Evolutionary conservation across 2,888 invertebrate genomes (phyloP).

Genomic region (Synanthedon tipuliformis): DNA sequence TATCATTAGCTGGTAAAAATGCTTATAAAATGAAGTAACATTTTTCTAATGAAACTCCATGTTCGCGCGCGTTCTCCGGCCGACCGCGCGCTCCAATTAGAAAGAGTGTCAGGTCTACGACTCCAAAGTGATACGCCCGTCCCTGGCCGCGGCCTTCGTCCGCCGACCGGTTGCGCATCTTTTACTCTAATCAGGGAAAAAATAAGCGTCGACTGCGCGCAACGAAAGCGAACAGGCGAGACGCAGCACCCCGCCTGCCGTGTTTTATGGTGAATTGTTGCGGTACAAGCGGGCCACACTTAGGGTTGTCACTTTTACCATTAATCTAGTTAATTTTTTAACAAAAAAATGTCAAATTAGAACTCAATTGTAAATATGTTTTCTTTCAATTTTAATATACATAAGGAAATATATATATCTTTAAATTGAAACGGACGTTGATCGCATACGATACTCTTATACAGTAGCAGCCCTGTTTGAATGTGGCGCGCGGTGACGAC

Average conservation of each 20-base stretch:
- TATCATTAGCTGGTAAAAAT: too few relatives aligned
- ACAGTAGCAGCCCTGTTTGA: conserved; percentile 26
- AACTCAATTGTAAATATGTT: too few relatives aligned
- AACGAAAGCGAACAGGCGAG: conserved; percentile 59
- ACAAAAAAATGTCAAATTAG: too few relatives aligned
- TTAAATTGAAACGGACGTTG: too few relatives aligned
- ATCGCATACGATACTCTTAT: neutral
- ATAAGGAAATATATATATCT: too few relatives aligned
- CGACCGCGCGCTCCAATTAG: conserved; percentile 54
- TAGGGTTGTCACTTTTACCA: neutral
- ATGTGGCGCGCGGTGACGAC: conserved; percentile 38
- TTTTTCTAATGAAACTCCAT: too few relatives aligned
- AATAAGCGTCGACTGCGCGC: conserved; percentile 46
- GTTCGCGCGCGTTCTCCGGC: too few relatives aligned
- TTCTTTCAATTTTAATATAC: too few relatives aligned
- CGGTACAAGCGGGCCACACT: conserved; percentile 29
- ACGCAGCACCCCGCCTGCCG: conserved; percentile 35
- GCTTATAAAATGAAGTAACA: too few relatives aligned
- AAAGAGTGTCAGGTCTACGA: conserved; percentile 40
- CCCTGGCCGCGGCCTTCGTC: conserved; percentile 58
- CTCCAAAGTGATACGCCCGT: conserved; percentile 24
- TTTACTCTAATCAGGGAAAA: conserved; percentile 64
- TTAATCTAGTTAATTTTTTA: neutral
- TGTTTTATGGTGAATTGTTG: conserved; percentile 59
- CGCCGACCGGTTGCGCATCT: conserved; percentile 64